Conservation (phyloP, 2,113 vertebrate species). For the Brienomyrus longianalis region DNA sequence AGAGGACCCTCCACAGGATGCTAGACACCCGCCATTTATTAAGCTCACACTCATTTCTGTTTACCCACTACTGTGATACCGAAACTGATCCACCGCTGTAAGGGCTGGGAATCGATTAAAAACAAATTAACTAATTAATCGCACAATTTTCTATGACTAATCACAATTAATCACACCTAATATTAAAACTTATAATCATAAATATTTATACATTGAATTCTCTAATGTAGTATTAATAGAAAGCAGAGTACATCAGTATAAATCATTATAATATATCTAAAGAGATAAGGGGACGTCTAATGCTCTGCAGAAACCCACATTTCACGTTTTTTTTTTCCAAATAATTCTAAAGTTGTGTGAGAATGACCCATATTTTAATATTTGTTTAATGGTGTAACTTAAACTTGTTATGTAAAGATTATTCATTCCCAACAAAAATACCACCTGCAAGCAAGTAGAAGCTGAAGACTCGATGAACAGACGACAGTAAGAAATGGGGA, state of each 20-base stretch:
- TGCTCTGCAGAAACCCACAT: not conserved
- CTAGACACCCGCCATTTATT: not conserved
- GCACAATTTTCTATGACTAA: not conserved
- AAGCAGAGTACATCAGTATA: not conserved
- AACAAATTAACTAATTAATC: not conserved
- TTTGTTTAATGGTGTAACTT: not conserved
- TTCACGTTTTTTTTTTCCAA: no score
- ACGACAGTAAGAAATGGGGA: not conserved
- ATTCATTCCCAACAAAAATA: not conserved
- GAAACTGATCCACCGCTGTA: not conserved
- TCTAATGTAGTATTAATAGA: not conserved
- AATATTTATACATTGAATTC: not conserved
- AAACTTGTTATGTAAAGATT: not conserved
- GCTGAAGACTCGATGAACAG: not conserved
- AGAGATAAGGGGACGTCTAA: not conserved
- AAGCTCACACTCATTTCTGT: not conserved
- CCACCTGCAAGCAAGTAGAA: not conserved
- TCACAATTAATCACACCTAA: not conserved
- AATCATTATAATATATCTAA: not conserved
- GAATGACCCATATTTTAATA: not conserved
- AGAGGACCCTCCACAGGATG: not conserved
- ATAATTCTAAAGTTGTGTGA: not conserved
- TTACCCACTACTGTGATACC: not conserved
- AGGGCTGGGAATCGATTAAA: not conserved
- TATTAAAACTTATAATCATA: not conserved